Conservation (phyloP, 2,113 vertebrate genomes). For the Scophthalmus maximus region DNA sequence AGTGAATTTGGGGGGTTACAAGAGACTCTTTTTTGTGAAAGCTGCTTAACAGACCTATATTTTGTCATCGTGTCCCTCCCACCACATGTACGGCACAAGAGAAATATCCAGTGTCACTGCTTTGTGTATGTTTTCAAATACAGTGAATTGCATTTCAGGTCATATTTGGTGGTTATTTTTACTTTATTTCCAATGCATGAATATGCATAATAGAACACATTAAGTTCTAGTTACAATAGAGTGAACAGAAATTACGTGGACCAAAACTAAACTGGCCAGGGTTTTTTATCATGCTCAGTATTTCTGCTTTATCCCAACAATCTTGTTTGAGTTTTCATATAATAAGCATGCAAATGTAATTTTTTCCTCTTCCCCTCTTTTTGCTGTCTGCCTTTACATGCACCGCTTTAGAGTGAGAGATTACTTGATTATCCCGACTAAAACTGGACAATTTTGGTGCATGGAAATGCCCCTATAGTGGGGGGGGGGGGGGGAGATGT, state of each 20-base stretch:
- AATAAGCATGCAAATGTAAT: slow-evolving; percentile 11
- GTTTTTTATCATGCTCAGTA: slow-evolving; percentile 14
- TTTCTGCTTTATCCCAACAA: slow-evolving; percentile 16
- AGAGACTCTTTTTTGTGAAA: slow-evolving; percentile 17
- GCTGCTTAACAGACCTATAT: slow-evolving; percentile 24
- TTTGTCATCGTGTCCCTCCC: slow-evolving; percentile 5
- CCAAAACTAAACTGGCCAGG: background rate
- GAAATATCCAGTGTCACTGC: slow-evolving; percentile 8
- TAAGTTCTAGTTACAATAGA: slow-evolving; percentile 13
- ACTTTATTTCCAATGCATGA: slow-evolving; percentile 7
- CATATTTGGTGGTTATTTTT: slow-evolving; percentile 18
- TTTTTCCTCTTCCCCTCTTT: slow-evolving; percentile 19
- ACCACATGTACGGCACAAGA: background rate
- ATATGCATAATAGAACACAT: slow-evolving; percentile 17
- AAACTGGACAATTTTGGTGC: background rate
- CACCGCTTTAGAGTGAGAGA: slow-evolving; percentile 33
- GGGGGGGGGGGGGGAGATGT: background rate
- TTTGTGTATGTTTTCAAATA: slow-evolving; percentile 10
- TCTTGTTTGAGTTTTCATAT: slow-evolving; percentile 18
- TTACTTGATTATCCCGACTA: slow-evolving; percentile 8
- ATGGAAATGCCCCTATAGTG: background rate
- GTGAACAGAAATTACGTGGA: background rate
- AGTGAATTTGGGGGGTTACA: background rate
- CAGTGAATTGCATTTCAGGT: slow-evolving; percentile 10
- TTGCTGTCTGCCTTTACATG: slow-evolving; percentile 57